Evolutionary conservation across 2,113 vertebrate genomes (phyloP).

Genomic region (Anas platyrhynchos): DNA sequence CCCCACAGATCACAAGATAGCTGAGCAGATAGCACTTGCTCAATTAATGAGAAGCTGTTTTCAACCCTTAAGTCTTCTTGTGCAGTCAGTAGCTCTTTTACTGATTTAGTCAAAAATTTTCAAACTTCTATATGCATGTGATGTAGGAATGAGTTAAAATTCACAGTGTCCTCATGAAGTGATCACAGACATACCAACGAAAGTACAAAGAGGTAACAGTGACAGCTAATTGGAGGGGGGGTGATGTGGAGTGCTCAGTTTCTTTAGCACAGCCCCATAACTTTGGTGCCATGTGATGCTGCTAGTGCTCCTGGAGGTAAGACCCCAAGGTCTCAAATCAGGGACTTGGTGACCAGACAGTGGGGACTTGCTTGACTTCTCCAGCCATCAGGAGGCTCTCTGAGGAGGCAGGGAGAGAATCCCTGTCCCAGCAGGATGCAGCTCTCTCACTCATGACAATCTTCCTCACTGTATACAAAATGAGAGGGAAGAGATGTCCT

Average conservation of each 20-base stretch:
- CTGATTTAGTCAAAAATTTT: background rate
- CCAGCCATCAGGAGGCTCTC: background rate
- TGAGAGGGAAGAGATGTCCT: no score
- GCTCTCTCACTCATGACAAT: background rate
- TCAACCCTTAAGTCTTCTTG: background rate
- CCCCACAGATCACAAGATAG: background rate
- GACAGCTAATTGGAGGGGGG: background rate
- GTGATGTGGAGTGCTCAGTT: background rate
- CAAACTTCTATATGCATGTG: background rate
- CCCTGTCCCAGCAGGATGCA: background rate
- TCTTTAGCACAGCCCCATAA: background rate
- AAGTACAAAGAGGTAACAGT: background rate
- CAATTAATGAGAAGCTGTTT: background rate
- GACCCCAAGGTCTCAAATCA: background rate
- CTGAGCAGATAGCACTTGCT: background rate
- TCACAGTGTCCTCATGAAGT: background rate
- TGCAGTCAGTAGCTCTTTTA: background rate
- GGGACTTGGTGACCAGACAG: accelerated
- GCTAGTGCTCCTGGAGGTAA: background rate
- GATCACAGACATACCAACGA: background rate
- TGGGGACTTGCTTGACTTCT: background rate
- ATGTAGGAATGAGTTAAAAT: background rate
- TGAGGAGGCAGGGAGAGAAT: background rate
- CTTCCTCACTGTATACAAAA: no score
- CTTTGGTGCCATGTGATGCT: background rate